Evolutionary conservation across 2,888 invertebrate species (phyloP).

Genomic region (Nomada lathburiana): DNA sequence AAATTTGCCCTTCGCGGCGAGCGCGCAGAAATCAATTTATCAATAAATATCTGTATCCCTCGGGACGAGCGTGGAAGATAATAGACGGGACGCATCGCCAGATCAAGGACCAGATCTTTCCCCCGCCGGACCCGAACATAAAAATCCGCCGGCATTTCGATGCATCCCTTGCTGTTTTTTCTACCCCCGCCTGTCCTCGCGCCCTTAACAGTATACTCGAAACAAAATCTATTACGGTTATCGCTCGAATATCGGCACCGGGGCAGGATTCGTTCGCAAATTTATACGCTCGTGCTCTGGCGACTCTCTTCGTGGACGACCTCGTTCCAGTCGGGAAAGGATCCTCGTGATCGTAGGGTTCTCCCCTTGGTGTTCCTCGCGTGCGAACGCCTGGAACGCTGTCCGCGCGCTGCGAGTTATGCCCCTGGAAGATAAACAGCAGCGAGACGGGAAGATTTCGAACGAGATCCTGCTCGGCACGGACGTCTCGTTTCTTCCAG

Average conservation of each 20-base stretch:
- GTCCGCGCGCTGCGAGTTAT: not conserved
- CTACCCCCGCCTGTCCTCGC: not conserved
- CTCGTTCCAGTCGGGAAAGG: slow-evolving; percentile 3
- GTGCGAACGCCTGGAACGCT: not conserved
- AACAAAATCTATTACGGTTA: not conserved
- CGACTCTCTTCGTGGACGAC: slow-evolving; percentile 27
- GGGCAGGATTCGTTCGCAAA: slow-evolving; percentile 31
- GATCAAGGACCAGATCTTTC: too few relatives aligned
- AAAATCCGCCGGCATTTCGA: not conserved
- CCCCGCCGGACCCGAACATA: too few relatives aligned
- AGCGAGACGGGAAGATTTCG: not conserved
- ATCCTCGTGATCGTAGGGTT: slow-evolving; percentile 11
- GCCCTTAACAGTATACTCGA: slow-evolving; percentile 23
- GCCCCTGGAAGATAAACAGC: slow-evolving; percentile 8
- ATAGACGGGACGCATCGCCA: too few relatives aligned
- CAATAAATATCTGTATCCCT: too few relatives aligned
- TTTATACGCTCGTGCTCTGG: slow-evolving; percentile 14
- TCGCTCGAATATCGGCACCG: slow-evolving; percentile 15
- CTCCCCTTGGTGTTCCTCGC: not conserved
- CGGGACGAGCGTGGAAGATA: too few relatives aligned
- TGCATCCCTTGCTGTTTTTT: slow-evolving; percentile 29
- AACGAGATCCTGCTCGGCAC: not conserved
- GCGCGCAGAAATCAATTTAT: too few relatives aligned
- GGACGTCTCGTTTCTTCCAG: not conserved
- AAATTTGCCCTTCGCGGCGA: too few relatives aligned